Conservation (phyloP, 2,797 vertebrate genomes). For the Pantherophis alleghaniensis region DNA sequence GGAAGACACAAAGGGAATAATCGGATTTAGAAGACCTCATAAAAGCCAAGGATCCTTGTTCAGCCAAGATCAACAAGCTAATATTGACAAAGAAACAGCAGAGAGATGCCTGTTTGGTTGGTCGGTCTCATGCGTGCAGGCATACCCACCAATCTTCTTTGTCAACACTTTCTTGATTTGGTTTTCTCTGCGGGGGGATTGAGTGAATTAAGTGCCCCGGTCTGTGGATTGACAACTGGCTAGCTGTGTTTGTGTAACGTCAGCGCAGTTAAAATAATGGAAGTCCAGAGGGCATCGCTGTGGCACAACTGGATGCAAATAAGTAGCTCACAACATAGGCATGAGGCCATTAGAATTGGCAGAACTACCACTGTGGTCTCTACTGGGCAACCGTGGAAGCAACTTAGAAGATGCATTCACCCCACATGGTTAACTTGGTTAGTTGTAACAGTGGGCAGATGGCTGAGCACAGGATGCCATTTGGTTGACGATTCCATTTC, state of each 20-base stretch:
- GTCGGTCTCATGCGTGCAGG: not conserved
- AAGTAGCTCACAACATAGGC: not conserved
- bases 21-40: constrained; percentile 54
- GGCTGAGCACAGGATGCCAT: not conserved
- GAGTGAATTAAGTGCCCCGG: not conserved
- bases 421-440: no score
- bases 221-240: not conserved
- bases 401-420: not conserved
- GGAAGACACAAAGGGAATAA: constrained; percentile 38
- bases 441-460: not conserved
- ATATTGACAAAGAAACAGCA: constrained; percentile 54
- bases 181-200: not conserved
- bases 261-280: not conserved
- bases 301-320: not conserved
- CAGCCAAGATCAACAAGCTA: constrained; percentile 53
- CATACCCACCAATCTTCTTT: not conserved
- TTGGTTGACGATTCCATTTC: not conserved
- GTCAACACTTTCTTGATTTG: not conserved
- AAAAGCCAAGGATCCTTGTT: constrained; percentile 50
- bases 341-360: no score
- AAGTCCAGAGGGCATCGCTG: not conserved
- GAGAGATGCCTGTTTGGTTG: not conserved
- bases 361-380: not conserved
- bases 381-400: not conserved
- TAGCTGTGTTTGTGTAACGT: not conserved